Base-by-base conservation (phyloP, 1,140 invertebrate genomes). In the Galendromus occidentalis region DNA sequence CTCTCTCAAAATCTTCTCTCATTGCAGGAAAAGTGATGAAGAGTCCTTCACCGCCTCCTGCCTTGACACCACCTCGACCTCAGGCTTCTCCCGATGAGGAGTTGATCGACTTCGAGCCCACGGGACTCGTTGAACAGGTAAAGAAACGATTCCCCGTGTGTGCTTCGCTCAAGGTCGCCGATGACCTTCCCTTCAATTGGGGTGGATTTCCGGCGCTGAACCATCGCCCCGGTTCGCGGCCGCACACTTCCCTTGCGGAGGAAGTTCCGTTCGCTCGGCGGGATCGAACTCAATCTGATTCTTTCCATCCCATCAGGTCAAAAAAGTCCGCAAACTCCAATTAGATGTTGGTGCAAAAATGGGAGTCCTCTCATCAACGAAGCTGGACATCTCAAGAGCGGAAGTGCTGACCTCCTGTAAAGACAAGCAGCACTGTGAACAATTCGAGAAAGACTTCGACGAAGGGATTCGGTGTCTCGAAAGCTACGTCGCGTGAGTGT, bases 331-430 rank as follows among this genome's bases (percentile, higher is more conserved):
- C 51, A 59, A 59, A 22, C 51, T 59, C 9, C 25, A 59, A 22
- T 22, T 59, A 33, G 51, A 59, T 59, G 51, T 59, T 22, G 51
- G 51, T 33, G 51, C 33, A 17, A 59, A 59, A 22, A 59, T 59
- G 51, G 51, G 51, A 14, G 25, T 33, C 25, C 33, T 59, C 25
- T 59, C 51, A 12, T 25, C 51, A 17, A 59, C 51, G 25, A 59
- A 59, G 20, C 33, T 59, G 51, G 51, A 59, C 51, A 59, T 59
- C 51, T 59, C 51, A 9, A 59, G 33, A 25, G 33, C 25, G 2
- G 51, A 59, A 25, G 51, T 59, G 1, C 9, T 59, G 33, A 22
- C 51, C 2, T 25, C 25, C 14, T 59, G 51, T 22, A 59, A 59
- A 59, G 51, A 59, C 33, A 25, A 33, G 9, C 25, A 33, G 51